Evolutionary conservation across 1,140 invertebrate genomes (phyloP).

Genomic region (Lepidurus packardi): DNA sequence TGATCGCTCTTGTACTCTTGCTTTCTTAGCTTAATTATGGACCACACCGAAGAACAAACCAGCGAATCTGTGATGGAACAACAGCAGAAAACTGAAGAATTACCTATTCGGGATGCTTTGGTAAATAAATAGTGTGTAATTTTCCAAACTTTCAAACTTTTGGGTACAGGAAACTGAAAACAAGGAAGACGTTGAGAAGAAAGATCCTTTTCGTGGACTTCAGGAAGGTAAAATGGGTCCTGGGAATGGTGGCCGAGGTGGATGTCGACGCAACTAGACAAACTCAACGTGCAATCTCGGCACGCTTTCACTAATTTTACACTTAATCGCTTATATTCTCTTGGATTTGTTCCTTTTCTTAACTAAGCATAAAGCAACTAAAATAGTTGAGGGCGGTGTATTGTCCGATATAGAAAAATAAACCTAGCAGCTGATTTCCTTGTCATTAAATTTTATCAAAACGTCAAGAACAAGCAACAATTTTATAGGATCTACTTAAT

Average conservation of each 20-base stretch:
- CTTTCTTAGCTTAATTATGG: not conserved
- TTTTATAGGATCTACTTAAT: not conserved
- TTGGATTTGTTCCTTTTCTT: not conserved
- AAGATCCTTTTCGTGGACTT: not conserved
- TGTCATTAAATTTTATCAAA: not conserved
- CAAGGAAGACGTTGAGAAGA: slow-evolving; percentile 1
- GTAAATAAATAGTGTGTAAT: not conserved
- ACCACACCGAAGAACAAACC: not conserved
- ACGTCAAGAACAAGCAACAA: not conserved
- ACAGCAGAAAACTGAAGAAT: not conserved
- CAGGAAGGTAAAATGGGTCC: not conserved
- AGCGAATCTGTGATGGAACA: not conserved
- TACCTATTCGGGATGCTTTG: slow-evolving; percentile 4
- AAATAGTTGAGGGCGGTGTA: not conserved
- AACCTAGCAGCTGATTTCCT: not conserved
- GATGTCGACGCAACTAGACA: slow-evolving; percentile 1
- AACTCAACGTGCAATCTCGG: not conserved
- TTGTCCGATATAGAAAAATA: slow-evolving; percentile 17
- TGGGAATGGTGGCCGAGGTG: not conserved
- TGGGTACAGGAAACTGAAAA: not conserved
- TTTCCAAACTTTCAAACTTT: not conserved
- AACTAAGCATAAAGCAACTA: no score
- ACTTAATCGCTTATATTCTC: not conserved
- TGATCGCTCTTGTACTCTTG: not conserved
- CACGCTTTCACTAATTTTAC: not conserved